Percentiles rank a stretch among this genome's conserved stretches.
phyloP scores from a whole-genome alignment of 2,113 vertebrate species.

The Mionectes macconnelli region DNA sequence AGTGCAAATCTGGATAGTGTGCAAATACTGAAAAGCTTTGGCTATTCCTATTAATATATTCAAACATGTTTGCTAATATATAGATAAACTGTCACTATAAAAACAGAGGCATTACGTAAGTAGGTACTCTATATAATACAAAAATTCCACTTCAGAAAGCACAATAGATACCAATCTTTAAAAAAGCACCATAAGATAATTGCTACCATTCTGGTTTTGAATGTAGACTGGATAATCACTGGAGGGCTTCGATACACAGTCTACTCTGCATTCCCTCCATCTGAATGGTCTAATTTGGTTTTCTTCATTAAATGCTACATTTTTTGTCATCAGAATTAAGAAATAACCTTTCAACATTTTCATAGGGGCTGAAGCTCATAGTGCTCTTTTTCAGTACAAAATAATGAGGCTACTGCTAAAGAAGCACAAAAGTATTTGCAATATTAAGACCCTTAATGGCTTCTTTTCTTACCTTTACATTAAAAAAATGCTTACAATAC shows the following conservation, averaged over 20 bases:
- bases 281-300: not conserved
- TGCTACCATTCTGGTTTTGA: not conserved
- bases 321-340: not conserved
- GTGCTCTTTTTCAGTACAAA: not conserved
- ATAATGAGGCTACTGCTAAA: not conserved
- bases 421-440: not conserved
- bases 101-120: not conserved
- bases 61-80: slow-evolving; percentile 70
- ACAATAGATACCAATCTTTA: not conserved
- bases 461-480: not conserved
- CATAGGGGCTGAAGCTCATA: not conserved
- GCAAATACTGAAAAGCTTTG: slow-evolving; percentile 69
- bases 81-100: slow-evolving; percentile 8
- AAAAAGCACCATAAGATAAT: not conserved
- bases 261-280: not conserved
- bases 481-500: not conserved
- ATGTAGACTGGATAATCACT: not conserved
- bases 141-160: not conserved
- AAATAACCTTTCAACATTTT: not conserved
- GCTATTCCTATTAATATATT: slow-evolving; percentile 62
- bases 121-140: not conserved
- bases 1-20: slow-evolving; percentile 31
- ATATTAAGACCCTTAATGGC: not conserved
- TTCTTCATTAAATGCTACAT: not conserved
- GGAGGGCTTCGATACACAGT: not conserved